These are phyloP conservation scores for Lucifuga dentata DNA, from an alignment of 2,113 vertebrate species.

Conservation along the genomic window DNA sequence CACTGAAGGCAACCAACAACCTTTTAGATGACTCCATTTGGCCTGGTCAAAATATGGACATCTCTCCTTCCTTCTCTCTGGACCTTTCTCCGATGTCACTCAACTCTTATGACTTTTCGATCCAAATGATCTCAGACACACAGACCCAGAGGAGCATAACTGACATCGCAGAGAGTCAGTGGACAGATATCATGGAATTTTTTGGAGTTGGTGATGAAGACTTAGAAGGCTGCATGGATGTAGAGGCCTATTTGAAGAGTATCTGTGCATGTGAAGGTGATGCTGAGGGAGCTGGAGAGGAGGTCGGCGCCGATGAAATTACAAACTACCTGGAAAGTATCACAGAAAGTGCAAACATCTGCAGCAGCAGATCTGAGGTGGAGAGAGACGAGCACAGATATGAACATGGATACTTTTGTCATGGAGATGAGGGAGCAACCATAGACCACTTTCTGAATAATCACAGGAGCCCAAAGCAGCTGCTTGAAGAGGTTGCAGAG, in stretches of 20 bases:
- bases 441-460: background rate
- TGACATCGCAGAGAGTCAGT: slow-evolving; percentile 58
- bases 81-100: slow-evolving; percentile 66
- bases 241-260: slow-evolving; percentile 60
- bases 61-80: slow-evolving; percentile 45
- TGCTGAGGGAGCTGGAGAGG: background rate
- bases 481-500: background rate
- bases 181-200: slow-evolving; percentile 70
- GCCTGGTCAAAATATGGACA: slow-evolving; percentile 22
- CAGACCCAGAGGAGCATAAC: slow-evolving; percentile 35
- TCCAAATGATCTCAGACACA: slow-evolving; percentile 59
- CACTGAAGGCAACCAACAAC: slow-evolving; percentile 13
- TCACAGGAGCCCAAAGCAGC: slow-evolving; percentile 1
- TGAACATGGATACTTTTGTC: slow-evolving; percentile 17
- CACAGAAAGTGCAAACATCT: slow-evolving; percentile 15
- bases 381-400: slow-evolving; percentile 15
- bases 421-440: slow-evolving; percentile 11
- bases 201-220: slow-evolving; percentile 40
- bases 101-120: slow-evolving; percentile 73
- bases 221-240: slow-evolving; percentile 30
- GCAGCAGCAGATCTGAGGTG: slow-evolving; percentile 4
- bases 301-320: slow-evolving; percentile 21
- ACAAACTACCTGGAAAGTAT: slow-evolving; percentile 21
- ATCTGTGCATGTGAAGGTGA: slow-evolving; percentile 52
- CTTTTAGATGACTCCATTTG: slow-evolving; percentile 30